Conservation (phyloP, 2,113 vertebrate genomes). For the Turdus rufiventris region DNA sequence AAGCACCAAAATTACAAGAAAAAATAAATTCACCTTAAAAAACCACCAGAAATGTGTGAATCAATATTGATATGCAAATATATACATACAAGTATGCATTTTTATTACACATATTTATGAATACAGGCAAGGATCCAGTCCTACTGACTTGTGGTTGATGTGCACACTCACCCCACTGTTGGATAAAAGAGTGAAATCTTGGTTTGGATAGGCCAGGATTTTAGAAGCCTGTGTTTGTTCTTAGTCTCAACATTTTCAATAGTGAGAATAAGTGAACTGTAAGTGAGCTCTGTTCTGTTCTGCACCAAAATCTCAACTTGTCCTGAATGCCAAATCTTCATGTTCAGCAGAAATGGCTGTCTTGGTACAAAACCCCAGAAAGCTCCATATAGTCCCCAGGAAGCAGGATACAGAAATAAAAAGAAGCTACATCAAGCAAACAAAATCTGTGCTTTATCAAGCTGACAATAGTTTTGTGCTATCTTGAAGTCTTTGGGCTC, state of each 20-base stretch:
- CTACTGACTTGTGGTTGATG: background rate
- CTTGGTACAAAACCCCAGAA: background rate
- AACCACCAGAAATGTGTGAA: accelerated
- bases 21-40: background rate
- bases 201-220: background rate
- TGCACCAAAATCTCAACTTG: background rate
- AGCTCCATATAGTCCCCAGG: background rate
- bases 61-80: background rate
- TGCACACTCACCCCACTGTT: background rate
- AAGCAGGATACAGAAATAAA: background rate
- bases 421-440: background rate
- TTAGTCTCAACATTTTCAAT: accelerated
- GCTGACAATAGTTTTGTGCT: background rate
- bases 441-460: background rate
- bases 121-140: background rate
- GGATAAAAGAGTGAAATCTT: background rate
- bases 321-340: background rate
- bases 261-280: background rate
- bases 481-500: background rate
- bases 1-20: background rate
- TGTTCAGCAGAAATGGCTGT: background rate
- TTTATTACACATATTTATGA: accelerated
- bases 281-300: background rate
- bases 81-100: background rate
- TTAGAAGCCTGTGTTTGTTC: background rate